Evolutionary conservation across 2,888 invertebrate genomes (phyloP).

Genomic region (Buathra laborator): DNA sequence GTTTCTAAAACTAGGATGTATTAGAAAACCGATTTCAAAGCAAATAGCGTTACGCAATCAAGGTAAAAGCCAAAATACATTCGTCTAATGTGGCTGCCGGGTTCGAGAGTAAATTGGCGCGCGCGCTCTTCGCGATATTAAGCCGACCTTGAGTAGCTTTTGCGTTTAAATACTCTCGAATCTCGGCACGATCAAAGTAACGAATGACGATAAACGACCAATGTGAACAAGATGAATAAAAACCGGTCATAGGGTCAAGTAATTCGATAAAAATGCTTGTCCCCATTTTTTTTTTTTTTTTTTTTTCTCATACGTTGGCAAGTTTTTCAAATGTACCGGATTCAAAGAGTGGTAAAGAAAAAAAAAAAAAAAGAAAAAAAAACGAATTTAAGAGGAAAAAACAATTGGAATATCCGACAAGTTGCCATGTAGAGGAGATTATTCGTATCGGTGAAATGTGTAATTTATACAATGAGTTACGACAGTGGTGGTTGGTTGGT

Average conservation of each 20-base stretch:
- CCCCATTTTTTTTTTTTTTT: slow-evolving; percentile 43
- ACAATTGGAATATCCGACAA: slow-evolving; percentile 70
- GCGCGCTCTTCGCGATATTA: neutral
- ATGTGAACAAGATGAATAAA: slow-evolving; percentile 48
- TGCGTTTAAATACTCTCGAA: slow-evolving; percentile 49
- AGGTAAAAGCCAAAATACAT: slow-evolving; percentile 85
- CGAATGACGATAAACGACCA: slow-evolving; percentile 65
- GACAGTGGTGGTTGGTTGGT: slow-evolving; percentile 80
- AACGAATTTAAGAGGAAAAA: slow-evolving; percentile 2
- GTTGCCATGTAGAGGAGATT: slow-evolving; percentile 69
- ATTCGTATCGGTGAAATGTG: slow-evolving; percentile 82
- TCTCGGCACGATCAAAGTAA: slow-evolving; percentile 58
- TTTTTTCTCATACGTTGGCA: neutral
- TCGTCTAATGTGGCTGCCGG: slow-evolving; percentile 73
- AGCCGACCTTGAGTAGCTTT: neutral
- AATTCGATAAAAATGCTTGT: slow-evolving; percentile 55
- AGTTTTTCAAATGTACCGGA: too few species aligned
- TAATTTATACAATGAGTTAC: slow-evolving; percentile 85
- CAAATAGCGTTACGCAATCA: slow-evolving; percentile 85
- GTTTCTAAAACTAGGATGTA: slow-evolving; percentile 83
- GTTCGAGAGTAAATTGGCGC: slow-evolving; percentile 60
- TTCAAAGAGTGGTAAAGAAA: neutral
- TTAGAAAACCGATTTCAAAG: slow-evolving; percentile 84
- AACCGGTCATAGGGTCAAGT: slow-evolving; percentile 50
- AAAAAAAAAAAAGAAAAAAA: neutral